Conservation (phyloP, 1,140 invertebrate genomes). For the Parapsyche elsis region DNA sequence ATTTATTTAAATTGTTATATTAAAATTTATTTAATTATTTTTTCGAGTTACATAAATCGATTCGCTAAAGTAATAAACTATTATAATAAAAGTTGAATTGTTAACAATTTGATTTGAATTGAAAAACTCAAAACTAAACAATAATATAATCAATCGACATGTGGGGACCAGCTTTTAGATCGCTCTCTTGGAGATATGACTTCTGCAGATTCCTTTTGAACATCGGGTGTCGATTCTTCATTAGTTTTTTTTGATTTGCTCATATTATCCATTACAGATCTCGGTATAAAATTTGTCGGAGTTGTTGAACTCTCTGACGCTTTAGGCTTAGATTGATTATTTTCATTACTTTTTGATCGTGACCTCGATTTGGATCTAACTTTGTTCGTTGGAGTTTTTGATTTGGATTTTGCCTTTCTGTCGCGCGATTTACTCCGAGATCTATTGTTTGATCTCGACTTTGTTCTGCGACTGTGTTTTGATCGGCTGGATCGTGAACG, state of each 20-base stretch:
- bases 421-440: constrained; percentile 30
- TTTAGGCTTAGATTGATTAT: constrained; percentile 2
- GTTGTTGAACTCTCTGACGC: background rate
- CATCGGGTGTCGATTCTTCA: background rate
- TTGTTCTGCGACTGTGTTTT: constrained; percentile 32
- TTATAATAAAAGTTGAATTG: too few species aligned
- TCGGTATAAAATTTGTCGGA: constrained; percentile 42
- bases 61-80: too few species aligned
- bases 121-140: too few species aligned
- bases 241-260: background rate
- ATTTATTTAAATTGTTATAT: too few species aligned
- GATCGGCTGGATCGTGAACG: constrained; percentile 44
- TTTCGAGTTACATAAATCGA: too few species aligned
- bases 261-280: constrained; percentile 28
- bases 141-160: background rate
- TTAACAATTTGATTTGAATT: too few species aligned
- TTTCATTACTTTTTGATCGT: constrained; percentile 23
- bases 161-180: constrained; percentile 49
- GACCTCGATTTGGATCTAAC: constrained; percentile 50
- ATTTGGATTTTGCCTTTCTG: constrained; percentile 20
- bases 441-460: constrained; percentile 35
- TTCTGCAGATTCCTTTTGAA: background rate
- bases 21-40: too few species aligned
- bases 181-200: background rate
- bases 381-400: constrained; percentile 18